These are phyloP conservation scores for Salticus scenicus DNA, from an alignment of 2,888 invertebrate species.

Conservation along the genomic window DNA sequence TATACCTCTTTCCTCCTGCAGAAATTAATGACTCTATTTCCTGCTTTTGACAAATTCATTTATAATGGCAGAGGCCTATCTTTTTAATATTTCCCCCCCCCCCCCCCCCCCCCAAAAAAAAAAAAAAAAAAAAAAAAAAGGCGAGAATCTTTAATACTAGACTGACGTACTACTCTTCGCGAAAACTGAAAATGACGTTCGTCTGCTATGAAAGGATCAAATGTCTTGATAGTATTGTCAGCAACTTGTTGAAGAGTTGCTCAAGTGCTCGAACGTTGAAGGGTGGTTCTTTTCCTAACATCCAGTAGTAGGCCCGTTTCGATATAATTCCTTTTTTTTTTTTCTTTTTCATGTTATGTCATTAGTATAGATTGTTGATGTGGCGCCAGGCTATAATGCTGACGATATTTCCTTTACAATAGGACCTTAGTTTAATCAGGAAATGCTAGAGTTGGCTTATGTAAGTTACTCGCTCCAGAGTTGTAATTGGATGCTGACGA, in stretches of 20 bases:
- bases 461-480: background rate
- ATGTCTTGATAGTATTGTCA: constrained; percentile 33
- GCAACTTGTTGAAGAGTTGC: constrained; percentile 7
- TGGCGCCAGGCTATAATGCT: constrained; percentile 2
- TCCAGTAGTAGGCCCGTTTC: constrained; percentile 1
- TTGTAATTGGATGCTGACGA: background rate
- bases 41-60: constrained; percentile 19
- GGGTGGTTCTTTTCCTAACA: background rate
- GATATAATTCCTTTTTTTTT: background rate
- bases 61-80: no score
- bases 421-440: background rate
- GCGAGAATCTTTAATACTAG: no score
- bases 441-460: background rate
- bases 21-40: background rate
- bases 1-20: no score
- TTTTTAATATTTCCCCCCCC: no score
- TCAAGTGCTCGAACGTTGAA: constrained; percentile 10
- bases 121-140: no score
- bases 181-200: constrained; percentile 16
- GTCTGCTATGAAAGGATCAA: constrained; percentile 16
- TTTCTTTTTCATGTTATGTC: background rate
- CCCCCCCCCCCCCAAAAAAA: no score
- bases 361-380: constrained; percentile 1
- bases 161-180: constrained; percentile 8
- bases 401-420: background rate